These are phyloP conservation scores for Astropecten irregularis DNA, from an alignment of 53 echinoderm and acorn worm species.

Conservation along the genomic window DNA sequence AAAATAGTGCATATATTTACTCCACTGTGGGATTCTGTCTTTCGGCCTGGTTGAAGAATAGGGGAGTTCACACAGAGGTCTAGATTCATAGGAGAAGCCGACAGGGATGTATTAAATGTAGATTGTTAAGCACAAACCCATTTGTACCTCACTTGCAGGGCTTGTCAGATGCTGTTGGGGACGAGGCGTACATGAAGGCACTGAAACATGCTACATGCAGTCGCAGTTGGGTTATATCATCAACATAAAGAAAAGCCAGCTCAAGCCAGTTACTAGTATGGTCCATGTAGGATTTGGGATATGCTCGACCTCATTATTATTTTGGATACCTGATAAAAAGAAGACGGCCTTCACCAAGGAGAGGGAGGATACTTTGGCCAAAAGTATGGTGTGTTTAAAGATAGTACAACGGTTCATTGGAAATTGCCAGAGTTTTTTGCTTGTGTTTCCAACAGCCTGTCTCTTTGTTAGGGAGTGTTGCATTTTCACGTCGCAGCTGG, in stretches of 20 bases:
- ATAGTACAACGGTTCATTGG: constrained; percentile 19
- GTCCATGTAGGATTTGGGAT: constrained; percentile 10
- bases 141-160: neutral
- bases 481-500: neutral
- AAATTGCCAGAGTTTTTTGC: constrained; percentile 25
- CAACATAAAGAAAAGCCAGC: constrained; percentile 16
- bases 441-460: constrained; percentile 15
- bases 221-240: constrained; percentile 7
- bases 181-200: neutral
- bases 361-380: constrained; percentile 15
- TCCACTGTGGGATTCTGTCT: constrained; percentile 12
- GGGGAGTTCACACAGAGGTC: neutral
- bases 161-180: neutral
- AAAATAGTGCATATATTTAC: neutral
- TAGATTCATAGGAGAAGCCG: constrained; percentile 2
- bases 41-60: neutral
- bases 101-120: neutral
- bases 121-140: neutral
- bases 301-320: neutral
- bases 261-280: constrained; percentile 7
- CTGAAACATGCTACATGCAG: constrained; percentile 14
- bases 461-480: constrained; percentile 36
- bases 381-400: neutral
- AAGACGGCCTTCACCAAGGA: neutral
- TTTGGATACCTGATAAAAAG: constrained; percentile 17